A percentile compares a stretch with the other conserved stretches of the same genome.
These are phyloP conservation scores for Ischnura elegans DNA, from an alignment of 2,888 invertebrate genomes.

Conservation along the genomic window DNA sequence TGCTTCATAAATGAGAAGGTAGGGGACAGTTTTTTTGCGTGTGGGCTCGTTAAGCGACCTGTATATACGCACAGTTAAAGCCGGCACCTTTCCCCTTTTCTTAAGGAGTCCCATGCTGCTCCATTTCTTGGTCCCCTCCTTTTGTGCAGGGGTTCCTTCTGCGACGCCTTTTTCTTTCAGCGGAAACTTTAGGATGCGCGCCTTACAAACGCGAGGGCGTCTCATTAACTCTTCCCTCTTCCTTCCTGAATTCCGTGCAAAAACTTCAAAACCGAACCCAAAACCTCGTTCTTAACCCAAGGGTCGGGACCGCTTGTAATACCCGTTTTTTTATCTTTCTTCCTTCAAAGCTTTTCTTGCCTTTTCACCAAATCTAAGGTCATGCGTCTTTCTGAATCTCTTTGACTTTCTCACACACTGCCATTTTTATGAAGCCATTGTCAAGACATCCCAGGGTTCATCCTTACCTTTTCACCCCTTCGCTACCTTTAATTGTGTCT, in stretches of 20 bases:
- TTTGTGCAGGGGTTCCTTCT: neutral
- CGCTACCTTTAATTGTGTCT: neutral
- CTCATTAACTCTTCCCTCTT: constrained; percentile 31
- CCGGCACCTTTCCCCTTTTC: neutral
- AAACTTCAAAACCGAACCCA: neutral
- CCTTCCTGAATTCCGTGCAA: neutral
- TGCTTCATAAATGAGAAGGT: neutral
- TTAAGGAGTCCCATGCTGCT: neutral
- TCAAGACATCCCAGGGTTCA: neutral
- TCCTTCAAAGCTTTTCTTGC: neutral
- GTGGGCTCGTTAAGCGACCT: neutral
- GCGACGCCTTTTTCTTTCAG: neutral
- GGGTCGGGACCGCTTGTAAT: neutral
- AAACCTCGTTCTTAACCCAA: neutral
- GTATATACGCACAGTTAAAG: neutral
- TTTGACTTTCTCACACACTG: neutral
- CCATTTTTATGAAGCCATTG: neutral
- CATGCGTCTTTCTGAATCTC: neutral
- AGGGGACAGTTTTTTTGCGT: neutral
- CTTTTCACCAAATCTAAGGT: constrained; percentile 14
- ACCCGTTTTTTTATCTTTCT: neutral
- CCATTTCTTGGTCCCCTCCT: neutral
- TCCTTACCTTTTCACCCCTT: neutral
- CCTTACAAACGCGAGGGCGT: neutral
- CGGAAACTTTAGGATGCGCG: neutral